A percentile compares a stretch with the other conserved stretches of the same genome.
Evolutionary conservation across 1,140 invertebrate genomes (phyloP).

Genomic region (Drosophila micromelanica): DNA sequence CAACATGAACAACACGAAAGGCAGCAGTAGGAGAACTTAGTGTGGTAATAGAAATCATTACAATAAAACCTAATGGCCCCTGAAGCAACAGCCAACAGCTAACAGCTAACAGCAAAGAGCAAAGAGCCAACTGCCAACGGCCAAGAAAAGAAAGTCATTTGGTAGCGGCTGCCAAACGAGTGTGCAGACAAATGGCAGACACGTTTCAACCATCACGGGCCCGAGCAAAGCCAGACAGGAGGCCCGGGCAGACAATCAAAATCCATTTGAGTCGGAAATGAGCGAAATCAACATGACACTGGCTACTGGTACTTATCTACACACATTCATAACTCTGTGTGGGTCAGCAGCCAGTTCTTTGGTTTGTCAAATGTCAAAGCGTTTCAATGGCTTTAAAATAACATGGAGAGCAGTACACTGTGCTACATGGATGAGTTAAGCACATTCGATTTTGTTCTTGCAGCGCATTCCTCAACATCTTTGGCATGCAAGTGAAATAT

Average conservation of each 20-base stretch:
- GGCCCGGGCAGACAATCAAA: slow-evolving; percentile 73
- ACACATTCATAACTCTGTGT: slow-evolving; percentile 37
- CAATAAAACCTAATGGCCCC: slow-evolving; percentile 78
- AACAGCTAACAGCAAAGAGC: slow-evolving; percentile 7
- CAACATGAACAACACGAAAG: slow-evolving; percentile 20
- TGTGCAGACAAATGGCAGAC: slow-evolving; percentile 80
- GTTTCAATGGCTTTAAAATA: slow-evolving; percentile 67
- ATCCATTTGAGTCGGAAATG: slow-evolving; percentile 81
- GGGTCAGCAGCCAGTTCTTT: slow-evolving; percentile 24
- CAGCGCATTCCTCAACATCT: slow-evolving; percentile 70
- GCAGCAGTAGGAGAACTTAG: slow-evolving; percentile 20
- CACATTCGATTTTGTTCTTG: slow-evolving; percentile 51
- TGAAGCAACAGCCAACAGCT: slow-evolving; percentile 73
- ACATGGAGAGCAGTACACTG: not conserved
- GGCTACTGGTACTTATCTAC: slow-evolving; percentile 26
- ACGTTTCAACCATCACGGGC: slow-evolving; percentile 62
- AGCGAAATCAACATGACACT: slow-evolving; percentile 67
- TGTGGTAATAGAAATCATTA: slow-evolving; percentile 81
- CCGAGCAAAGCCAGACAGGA: slow-evolving; percentile 12
- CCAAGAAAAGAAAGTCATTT: slow-evolving; percentile 78
- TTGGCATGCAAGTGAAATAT: slow-evolving; percentile 81
- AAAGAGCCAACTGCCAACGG: slow-evolving; percentile 26
- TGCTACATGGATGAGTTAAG: slow-evolving; percentile 29
- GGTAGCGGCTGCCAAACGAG: slow-evolving; percentile 61
- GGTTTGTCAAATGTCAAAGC: slow-evolving; percentile 61